phyloP scores from a whole-genome alignment of 2,113 vertebrate genomes.

The Tilapia sparmanii region DNA sequence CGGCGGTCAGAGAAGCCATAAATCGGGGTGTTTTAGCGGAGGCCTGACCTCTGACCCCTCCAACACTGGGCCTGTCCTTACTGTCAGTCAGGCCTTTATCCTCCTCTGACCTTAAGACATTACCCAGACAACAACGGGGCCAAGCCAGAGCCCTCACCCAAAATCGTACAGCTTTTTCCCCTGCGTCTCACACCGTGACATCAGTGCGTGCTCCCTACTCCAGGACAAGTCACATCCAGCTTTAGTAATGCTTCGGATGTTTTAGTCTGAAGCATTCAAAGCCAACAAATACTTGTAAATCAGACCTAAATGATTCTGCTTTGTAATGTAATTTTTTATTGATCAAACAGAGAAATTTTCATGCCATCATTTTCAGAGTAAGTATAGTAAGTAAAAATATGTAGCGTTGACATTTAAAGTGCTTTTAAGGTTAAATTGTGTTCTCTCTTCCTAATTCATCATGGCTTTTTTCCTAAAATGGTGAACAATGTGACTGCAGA shows the following conservation, averaged over 20 bases:
- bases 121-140: conserved; percentile 40
- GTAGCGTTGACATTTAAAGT: not conserved
- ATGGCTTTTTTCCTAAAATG: not conserved
- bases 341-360: not conserved
- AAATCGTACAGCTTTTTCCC: conserved; percentile 29
- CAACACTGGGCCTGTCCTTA: conserved; percentile 62
- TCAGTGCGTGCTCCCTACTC: conserved; percentile 10
- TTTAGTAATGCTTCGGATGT: not conserved
- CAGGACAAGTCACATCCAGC: conserved; percentile 2
- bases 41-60: conserved; percentile 53
- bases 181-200: conserved; percentile 41
- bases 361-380: not conserved
- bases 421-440: not conserved
- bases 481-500: not conserved
- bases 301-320: not conserved
- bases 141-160: conserved; percentile 16
- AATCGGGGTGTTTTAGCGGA: conserved; percentile 44
- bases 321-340: not conserved
- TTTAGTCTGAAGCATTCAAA: not conserved
- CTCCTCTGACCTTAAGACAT: conserved; percentile 50
- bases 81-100: conserved; percentile 66
- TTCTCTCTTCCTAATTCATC: not conserved
- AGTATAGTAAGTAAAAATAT: not conserved
- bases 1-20: conserved; percentile 42
- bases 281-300: not conserved